Evolutionary conservation across 2,888 invertebrate species (phyloP), one percentile per base, ranked within the genome.

Genomic region (Silvanus unidentatus): DNA sequence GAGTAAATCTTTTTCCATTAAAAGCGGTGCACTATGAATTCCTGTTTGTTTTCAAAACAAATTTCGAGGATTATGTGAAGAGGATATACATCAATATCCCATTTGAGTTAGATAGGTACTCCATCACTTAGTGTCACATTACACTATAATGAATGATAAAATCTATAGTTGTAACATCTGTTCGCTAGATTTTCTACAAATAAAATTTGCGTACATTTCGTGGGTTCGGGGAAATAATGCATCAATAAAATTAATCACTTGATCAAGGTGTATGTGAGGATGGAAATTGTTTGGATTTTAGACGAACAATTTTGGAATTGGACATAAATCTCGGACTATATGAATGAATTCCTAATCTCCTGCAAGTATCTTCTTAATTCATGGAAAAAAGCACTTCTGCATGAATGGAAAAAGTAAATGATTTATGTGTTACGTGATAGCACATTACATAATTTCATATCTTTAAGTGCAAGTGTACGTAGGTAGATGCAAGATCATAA

Each of bases 91-190:
- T 61, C 60, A 60, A 59, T 58, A 57, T 58, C 59, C 59, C 61
- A 63, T 62, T 60, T 63, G 48, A 43, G 44, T 42, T 42, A 43
- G 11, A 37, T 15, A 50, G 50, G 50, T 52, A 58, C 59, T 62
- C 62, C 54, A 63, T 63, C 63, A 59, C 53, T 58, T 48, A 51
- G 45, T 57, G 62, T 61, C 63, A 59, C 56, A 62, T 60, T 59
- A 62, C 47, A 51, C 28, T 39, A 47, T 52, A 60, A 61, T 57
- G 58, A 59, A 56, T 59, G 61, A 60, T 60, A 61, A 61, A 59
- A 55, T 56, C 49, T 50, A 55, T 55, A 60, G 55, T 54, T 44
- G 54, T 45, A 61, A 63, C 61, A 63, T 59, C 59, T 63, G 62
- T 63, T 59, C 54, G 45, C 52, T 49, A 54, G 52, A 57, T 53